Evolutionary conservation across 2,888 invertebrate genomes (phyloP).

Genomic region (Drosophila suboccidentalis): DNA sequence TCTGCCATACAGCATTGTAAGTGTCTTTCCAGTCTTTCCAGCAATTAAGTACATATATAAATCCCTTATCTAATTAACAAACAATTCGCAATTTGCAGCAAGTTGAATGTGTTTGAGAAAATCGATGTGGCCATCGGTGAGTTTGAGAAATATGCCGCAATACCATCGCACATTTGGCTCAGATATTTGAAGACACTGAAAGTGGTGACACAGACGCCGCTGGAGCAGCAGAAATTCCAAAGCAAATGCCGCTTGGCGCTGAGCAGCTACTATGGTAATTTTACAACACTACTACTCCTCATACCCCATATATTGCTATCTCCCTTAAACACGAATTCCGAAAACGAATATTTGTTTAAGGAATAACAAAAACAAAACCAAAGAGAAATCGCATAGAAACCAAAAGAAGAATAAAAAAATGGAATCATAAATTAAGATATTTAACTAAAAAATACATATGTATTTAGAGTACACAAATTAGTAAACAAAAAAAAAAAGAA

Average conservation of each 20-base stretch:
- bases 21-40: neutral
- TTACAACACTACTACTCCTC: no score
- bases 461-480: no score
- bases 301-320: no score
- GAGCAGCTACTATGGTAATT: constrained; percentile 48
- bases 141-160: constrained; percentile 23
- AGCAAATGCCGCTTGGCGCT: constrained; percentile 43
- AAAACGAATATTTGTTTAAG: no score
- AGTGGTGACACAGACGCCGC: constrained; percentile 51
- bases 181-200: constrained; percentile 41
- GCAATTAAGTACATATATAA: neutral
- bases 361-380: no score
- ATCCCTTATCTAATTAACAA: no score
- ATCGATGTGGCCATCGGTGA: constrained; percentile 36
- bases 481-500: no score
- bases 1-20: constrained; percentile 55
- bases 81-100: constrained; percentile 21
- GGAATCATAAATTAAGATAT: no score
- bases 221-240: constrained; percentile 34
- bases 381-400: no score
- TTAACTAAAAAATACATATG: no score
- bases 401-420: no score
- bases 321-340: no score
- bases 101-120: constrained; percentile 42
- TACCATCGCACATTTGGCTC: constrained; percentile 59